Conservation (phyloP, 2,888 invertebrate species). For the Neoaliturus tenellus region DNA sequence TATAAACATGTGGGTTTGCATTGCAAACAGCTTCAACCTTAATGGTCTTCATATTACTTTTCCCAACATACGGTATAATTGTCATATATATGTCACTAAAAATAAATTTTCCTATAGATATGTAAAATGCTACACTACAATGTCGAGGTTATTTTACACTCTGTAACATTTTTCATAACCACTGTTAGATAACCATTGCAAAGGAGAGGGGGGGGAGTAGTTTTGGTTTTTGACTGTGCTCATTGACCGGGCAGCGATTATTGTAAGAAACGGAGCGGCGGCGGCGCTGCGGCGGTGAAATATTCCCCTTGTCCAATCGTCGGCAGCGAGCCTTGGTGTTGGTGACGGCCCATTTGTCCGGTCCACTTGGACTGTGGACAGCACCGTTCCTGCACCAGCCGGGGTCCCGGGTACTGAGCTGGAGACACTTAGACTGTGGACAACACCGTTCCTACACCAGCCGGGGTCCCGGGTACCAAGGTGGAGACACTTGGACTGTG, state of each 20-base stretch:
- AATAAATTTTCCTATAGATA: too few species aligned
- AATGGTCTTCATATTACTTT: too few species aligned
- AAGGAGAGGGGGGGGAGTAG: not conserved
- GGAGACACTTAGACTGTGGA: not conserved
- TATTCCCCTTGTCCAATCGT: slow-evolving; percentile 46
- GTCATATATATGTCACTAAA: too few species aligned
- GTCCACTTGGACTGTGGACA: not conserved
- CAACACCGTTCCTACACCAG: too few species aligned
- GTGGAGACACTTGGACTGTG: too few species aligned
- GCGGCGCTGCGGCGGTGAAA: slow-evolving; percentile 6
- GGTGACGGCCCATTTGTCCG: slow-evolving; percentile 40
- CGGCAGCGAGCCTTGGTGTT: slow-evolving; percentile 17
- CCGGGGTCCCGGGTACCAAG: too few species aligned
- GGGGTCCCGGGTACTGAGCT: not conserved
- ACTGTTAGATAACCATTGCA: not conserved
- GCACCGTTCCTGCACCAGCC: not conserved
- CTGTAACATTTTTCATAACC: not conserved
- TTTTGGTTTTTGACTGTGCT: slow-evolving; percentile 15
- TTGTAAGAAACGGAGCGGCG: slow-evolving; percentile 40
- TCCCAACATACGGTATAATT: too few species aligned
- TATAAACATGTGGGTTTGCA: too few species aligned
- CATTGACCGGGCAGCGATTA: slow-evolving; percentile 22
- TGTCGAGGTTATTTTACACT: too few species aligned
- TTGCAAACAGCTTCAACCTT: too few species aligned
- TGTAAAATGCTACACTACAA: too few species aligned